phyloP scores from a whole-genome alignment of 2,797 vertebrate species.

The Steatocranus sp. region DNA sequence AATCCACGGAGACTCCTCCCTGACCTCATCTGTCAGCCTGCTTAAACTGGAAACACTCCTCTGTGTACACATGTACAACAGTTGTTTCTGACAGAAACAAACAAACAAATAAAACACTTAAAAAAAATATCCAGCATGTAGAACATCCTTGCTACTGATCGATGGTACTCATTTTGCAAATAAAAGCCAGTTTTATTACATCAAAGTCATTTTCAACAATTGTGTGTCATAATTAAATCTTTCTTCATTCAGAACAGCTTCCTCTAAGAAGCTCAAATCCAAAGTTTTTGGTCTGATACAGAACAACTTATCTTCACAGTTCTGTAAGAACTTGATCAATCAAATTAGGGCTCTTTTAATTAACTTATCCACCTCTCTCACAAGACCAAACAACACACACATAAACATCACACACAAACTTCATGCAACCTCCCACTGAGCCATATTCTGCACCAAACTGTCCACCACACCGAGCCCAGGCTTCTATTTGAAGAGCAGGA shows the following conservation, averaged over 20 bases:
- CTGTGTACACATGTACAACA: neutral
- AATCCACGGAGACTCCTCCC: neutral
- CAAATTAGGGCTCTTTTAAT: conserved; percentile 59
- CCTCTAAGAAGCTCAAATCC: neutral
- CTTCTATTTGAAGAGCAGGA: conserved; percentile 81
- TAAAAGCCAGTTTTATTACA: neutral
- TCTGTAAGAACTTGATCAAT: conserved; percentile 49
- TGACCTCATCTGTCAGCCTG: neutral
- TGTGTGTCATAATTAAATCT: neutral
- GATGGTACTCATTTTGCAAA: neutral
- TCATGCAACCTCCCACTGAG: conserved; percentile 45
- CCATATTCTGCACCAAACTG: conserved; percentile 47
- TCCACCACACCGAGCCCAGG: conserved; percentile 19
- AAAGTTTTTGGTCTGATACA: conserved; percentile 13
- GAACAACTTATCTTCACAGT: conserved; percentile 31
- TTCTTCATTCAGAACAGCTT: neutral
- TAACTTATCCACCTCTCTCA: conserved; percentile 28
- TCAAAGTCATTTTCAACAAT: neutral
- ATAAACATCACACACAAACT: neutral
- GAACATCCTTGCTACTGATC: neutral
- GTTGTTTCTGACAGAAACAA: neutral
- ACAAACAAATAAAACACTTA: neutral
- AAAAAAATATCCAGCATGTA: neutral
- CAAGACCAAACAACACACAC: conserved; percentile 15
- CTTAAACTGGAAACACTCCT: neutral